Percentiles rank a stretch among this genome's conserved stretches.
Evolutionary conservation across 2,888 invertebrate genomes (phyloP).

Genomic region (Lepidonotus clava): DNA sequence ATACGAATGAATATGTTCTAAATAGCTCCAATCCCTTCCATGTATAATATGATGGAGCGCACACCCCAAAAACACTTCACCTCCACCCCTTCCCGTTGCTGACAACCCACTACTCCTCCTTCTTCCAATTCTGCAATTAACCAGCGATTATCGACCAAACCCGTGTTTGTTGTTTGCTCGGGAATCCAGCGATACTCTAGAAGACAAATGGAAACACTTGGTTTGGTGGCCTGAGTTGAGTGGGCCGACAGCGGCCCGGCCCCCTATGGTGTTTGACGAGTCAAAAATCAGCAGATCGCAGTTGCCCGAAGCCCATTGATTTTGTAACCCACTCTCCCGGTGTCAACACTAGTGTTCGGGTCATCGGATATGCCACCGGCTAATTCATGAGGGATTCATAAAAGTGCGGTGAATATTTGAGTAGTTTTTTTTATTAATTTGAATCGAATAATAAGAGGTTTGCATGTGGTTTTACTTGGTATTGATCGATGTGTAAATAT

Average conservation of each 20-base stretch:
- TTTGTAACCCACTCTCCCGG: not conserved
- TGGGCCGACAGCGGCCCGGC: not conserved
- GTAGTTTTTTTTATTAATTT: too few species aligned
- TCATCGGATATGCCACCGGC: not conserved
- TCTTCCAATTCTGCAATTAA: not conserved
- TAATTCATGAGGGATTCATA: too few species aligned
- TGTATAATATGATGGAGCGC: too few species aligned
- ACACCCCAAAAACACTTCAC: too few species aligned
- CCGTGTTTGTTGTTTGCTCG: not conserved
- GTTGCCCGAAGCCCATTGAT: slow-evolving; percentile 1
- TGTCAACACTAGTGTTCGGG: not conserved
- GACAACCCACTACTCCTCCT: too few species aligned
- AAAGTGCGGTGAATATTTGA: too few species aligned
- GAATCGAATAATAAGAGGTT: too few species aligned
- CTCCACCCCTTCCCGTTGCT: too few species aligned
- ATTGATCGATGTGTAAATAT: too few species aligned
- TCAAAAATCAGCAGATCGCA: slow-evolving; percentile 19
- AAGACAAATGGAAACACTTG: slow-evolving; percentile 13
- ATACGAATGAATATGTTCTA: too few species aligned
- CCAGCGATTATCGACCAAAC: not conserved
- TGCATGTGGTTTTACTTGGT: too few species aligned
- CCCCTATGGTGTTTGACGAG: not conserved
- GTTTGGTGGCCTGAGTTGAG: not conserved
- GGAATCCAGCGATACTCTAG: not conserved
- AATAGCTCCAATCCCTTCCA: too few species aligned